Conservation (phyloP, 2,888 invertebrate genomes). For the Cataglyphis livida region DNA sequence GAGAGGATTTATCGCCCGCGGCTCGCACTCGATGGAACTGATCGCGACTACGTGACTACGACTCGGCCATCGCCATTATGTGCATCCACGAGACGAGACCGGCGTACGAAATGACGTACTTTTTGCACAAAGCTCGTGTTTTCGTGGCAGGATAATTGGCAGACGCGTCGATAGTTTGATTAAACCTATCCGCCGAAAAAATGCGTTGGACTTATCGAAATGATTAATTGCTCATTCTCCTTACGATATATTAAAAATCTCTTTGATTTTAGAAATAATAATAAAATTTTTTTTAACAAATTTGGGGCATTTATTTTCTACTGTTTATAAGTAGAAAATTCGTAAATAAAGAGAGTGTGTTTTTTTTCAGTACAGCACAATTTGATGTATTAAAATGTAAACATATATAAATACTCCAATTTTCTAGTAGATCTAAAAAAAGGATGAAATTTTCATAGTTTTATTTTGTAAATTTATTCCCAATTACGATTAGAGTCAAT, state of each 20-base stretch:
- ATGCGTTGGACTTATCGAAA: background rate
- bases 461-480: constrained; percentile 17
- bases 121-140: constrained; percentile 14
- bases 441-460: background rate
- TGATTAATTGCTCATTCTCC: background rate
- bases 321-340: background rate
- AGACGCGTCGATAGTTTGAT: constrained; percentile 12
- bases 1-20: constrained; percentile 76
- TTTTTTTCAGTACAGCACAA: background rate
- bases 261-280: background rate
- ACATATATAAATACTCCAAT: background rate
- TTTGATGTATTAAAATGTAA: background rate
- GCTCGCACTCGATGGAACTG: constrained; percentile 68
- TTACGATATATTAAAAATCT: background rate
- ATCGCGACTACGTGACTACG: constrained; percentile 72
- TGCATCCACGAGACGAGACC: constrained; percentile 42
- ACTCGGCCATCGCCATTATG: constrained; percentile 36
- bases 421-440: background rate
- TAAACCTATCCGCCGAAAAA: background rate
- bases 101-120: constrained; percentile 34
- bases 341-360: background rate
- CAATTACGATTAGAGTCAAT: background rate
- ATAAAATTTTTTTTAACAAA: background rate
- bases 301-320: background rate
- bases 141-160: constrained; percentile 53